Base-by-base conservation (phyloP, 2,797 vertebrate genomes). In the Arnoldichthys spilopterus region DNA sequence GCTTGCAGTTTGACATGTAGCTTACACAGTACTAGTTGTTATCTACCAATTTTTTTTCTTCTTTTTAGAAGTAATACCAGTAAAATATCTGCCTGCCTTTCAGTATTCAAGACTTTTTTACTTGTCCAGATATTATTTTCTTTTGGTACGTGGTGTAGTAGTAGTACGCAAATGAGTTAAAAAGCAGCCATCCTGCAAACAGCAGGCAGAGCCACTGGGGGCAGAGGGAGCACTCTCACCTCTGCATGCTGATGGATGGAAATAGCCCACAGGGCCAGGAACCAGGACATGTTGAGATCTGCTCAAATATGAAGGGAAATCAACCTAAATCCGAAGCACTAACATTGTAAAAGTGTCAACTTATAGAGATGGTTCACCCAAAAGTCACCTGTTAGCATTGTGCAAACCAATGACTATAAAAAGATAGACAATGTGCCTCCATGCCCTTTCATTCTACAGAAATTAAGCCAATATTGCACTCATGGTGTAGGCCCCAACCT, bases 181-280 rank as follows among this genome's bases (percentile, higher is more conserved):
- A 92, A 88, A 90, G 89, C 91, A 91, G 89, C 90, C 89, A 6
- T n/a, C 40, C 28, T 26, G 26, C n/a, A 67, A 67, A 67, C 37
- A 45, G 64, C 18, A 64, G 34, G 62, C 34, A 22, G 62, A 20
- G 32, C 37, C 64, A 45, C 22, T 2, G 47, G 13, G 62, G 37
- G 61, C 62, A 90, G 92, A 91, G 89, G 26, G 40, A 67, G 22
- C 11, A 4, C 28, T 18, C 15, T 16, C 30, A n/a, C 59, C 1
- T 18, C 59, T 4, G 0, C 16, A 34, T 20, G 28, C 30, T 62
- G 28, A 30, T 18, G 58, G 58, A 18, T 90, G 92, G 91, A 93
- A 93, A 93, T 90, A 92, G 90, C 90, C 91, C 88, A 87, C 86
- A 87, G 93, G 91, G 89, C 86, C 90, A 91, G 92, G 92, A 93